phyloP scores from a whole-genome alignment of 2,113 vertebrate species.

The Bubalus kerabau region DNA sequence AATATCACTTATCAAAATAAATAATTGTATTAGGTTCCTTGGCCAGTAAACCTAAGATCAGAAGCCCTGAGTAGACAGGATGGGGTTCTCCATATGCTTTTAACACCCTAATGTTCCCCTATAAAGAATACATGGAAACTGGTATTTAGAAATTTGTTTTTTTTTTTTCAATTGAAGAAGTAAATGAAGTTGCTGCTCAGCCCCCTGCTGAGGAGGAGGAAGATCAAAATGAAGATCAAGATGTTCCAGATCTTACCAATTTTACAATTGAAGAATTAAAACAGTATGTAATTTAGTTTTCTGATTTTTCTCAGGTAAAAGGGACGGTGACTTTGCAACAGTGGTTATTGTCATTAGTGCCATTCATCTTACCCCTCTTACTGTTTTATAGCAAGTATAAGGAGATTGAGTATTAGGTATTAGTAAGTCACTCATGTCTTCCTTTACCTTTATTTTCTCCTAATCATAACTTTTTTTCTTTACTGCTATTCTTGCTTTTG shows the following conservation, averaged over 20 bases:
- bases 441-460: neutral
- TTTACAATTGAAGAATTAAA: conserved; percentile 93
- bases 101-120: neutral
- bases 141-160: conserved; percentile 34
- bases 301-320: conserved; percentile 4
- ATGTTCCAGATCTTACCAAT: conserved; percentile 92
- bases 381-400: neutral
- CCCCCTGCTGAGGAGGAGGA: conserved; percentile 85
- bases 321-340: neutral
- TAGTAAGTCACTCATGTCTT: neutral
- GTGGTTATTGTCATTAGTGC: neutral
- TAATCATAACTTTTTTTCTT: neutral
- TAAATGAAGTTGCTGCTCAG: conserved; percentile 74
- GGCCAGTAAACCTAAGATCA: neutral
- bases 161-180: conserved; percentile 75
- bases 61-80: neutral
- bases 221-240: conserved; percentile 87
- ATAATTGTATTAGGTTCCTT: neutral
- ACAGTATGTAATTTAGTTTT: conserved; percentile 84
- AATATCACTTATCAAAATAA: neutral
- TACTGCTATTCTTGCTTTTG: neutral
- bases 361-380: neutral
- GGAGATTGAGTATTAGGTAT: conserved; percentile 11
- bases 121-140: neutral
- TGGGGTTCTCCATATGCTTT: neutral